phyloP scores from a whole-genome alignment of 2,113 vertebrate genomes.

The Hipposideros armiger region DNA sequence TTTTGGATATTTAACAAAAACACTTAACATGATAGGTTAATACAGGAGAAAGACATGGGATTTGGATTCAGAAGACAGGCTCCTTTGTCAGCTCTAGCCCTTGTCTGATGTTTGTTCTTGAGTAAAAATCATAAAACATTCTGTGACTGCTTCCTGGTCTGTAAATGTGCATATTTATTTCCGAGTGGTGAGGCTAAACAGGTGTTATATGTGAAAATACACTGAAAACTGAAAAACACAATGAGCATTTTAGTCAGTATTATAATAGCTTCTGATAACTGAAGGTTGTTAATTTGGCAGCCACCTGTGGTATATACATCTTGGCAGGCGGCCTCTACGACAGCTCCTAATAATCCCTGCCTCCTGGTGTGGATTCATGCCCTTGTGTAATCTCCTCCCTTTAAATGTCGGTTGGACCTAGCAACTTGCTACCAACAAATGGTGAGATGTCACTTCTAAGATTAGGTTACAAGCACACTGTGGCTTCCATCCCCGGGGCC shows the following conservation, averaged over 20 bases:
- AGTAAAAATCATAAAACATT: neutral
- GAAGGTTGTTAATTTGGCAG: neutral
- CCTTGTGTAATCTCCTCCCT: neutral
- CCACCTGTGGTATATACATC: neutral
- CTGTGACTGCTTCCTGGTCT: neutral
- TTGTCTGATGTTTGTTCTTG: neutral
- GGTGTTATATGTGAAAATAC: neutral
- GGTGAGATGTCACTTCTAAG: neutral
- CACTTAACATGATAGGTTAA: neutral
- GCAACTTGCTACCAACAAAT: neutral
- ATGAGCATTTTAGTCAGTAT: neutral
- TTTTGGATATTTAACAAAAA: neutral
- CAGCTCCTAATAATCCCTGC: neutral
- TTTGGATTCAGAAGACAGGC: neutral
- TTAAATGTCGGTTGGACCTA: neutral
- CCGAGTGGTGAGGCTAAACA: neutral
- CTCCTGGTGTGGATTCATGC: neutral
- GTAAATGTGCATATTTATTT: neutral
- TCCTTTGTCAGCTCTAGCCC: neutral
- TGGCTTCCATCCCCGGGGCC: neutral
- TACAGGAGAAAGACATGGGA: neutral
- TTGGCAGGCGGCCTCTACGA: neutral
- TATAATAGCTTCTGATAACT: neutral
- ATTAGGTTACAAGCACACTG: neutral
- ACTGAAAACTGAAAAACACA: constrained; percentile 27